Percentiles rank a stretch among this genome's conserved stretches.
Conservation (phyloP, 1,140 invertebrate genomes). For the Archivesica marissinica region DNA sequence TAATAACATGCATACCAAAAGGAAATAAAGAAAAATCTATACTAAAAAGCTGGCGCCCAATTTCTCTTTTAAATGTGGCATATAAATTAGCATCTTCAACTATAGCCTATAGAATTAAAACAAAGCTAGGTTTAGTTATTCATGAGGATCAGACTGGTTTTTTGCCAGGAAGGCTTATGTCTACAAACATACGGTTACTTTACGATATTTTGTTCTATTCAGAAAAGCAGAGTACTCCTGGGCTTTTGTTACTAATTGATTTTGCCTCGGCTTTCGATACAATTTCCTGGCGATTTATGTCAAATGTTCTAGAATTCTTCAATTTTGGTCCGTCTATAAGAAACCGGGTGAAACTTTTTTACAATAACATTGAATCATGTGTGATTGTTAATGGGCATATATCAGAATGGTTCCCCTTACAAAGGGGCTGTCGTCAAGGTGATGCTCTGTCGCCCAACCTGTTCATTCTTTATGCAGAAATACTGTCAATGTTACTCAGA, state of each 20-base stretch:
- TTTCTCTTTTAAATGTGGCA: too few species aligned
- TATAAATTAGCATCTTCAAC: constrained; percentile 10
- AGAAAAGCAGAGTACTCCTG: constrained; percentile 23
- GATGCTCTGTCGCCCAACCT: constrained; percentile 51
- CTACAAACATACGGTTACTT: not conserved
- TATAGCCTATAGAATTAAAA: constrained; percentile 39
- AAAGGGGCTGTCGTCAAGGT: constrained; percentile 43
- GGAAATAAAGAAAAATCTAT: constrained; percentile 34
- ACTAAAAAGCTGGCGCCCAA: constrained; percentile 46
- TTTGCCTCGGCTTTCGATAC: not conserved
- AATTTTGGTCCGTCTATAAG: constrained; percentile 26
- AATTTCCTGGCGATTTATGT: not conserved
- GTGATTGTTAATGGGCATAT: constrained; percentile 36
- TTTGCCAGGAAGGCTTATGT: constrained; percentile 14
- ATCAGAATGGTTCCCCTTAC: constrained; percentile 23
- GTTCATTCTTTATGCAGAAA: constrained; percentile 47
- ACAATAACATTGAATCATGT: constrained; percentile 4
- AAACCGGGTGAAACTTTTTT: not conserved
- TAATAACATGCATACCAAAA: constrained; percentile 54
- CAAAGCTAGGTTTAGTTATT: not conserved
- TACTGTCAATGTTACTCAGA: constrained; percentile 8
- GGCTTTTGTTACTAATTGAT: not conserved
- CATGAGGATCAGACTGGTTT: constrained; percentile 46
- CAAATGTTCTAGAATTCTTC: constrained; percentile 36
- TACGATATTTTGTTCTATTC: constrained; percentile 11